phyloP scores from a whole-genome alignment of 1,140 invertebrate genomes.

The Bemisia tabaci region DNA sequence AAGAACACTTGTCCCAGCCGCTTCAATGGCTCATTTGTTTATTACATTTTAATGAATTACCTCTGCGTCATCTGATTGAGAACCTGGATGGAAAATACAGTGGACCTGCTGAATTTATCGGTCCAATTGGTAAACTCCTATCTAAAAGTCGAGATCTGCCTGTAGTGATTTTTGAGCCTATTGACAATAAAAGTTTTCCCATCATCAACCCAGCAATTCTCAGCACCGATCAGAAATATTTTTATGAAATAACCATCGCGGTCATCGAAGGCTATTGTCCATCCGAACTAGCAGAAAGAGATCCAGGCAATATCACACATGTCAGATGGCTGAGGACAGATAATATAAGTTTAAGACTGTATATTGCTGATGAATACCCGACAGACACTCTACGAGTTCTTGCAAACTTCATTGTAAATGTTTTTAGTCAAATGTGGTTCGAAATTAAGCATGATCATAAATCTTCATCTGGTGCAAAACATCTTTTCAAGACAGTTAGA shows the following conservation, averaged over 20 bases:
- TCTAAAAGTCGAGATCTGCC: background rate
- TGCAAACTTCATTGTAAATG: constrained; percentile 17
- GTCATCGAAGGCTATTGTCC: background rate
- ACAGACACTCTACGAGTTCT: constrained; percentile 13
- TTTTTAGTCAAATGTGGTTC: constrained; percentile 21
- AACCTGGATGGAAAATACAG: background rate
- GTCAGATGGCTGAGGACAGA: constrained; percentile 17
- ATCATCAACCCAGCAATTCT: background rate
- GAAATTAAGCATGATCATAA: constrained; percentile 15
- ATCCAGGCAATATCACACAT: constrained; percentile 1
- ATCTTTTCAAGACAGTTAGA: too few relatives aligned
- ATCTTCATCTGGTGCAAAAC: background rate
- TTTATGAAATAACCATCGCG: constrained; percentile 8
- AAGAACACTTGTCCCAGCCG: background rate
- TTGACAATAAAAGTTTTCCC: too few relatives aligned
- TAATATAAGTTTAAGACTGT: constrained; percentile 20
- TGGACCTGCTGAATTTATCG: background rate
- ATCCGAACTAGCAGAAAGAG: background rate
- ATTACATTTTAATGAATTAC: constrained; percentile 1
- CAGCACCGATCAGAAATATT: constrained; percentile 2
- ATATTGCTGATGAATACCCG: constrained; percentile 13
- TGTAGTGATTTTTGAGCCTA: background rate
- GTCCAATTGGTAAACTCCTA: background rate
- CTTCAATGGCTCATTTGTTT: background rate
- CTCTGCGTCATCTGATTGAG: background rate